Base-by-base conservation (phyloP, 2,888 invertebrate species). In the Belgica antarctica region DNA sequence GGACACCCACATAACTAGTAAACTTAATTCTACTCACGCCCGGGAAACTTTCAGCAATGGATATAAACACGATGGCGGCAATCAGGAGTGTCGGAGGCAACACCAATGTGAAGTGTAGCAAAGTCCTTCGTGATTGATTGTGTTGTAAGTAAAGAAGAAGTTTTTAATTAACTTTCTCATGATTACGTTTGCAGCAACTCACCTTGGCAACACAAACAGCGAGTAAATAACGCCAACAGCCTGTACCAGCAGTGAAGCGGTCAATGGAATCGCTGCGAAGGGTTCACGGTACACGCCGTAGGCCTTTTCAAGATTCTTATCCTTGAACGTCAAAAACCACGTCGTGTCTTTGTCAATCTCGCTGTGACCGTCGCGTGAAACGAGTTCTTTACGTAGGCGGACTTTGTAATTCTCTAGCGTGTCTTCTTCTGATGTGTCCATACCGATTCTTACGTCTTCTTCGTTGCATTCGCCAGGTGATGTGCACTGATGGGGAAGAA, bases 401-500 rank as follows among this genome's bases (percentile, higher is more conserved):
- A 87, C 85, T 81, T 91, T 87, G 81, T 93, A 89, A 78, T 91
- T 90, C 77, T 91, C 89, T 59, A 89, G 88, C 77, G 89, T 88
- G 78, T 87, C 86, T 74, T 86, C 82, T 73, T 83, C 83, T 77
- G 82, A 81, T 73, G 82, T 81, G 76, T 83, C 82, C 76, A 82
- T 82, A 24, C 79, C 75, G 75, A 78, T 77, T 81, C 81, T 72
- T 80, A 82, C 78, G 81, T 81, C 73, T 80, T 81, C 73, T 82
- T 81, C 81, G 82, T 77, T 78, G 75, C 73, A 73, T 74, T 76
- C 75, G 75, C 73, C 72, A 73, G 73, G 74, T 72, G 72, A 71
- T 72, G 71, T 72, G 73, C 73, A 72, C 74, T 68, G 41, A n/a
- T n/a, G n/a, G n/a, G n/a, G n/a, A 25, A 27, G 15, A 52, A 25